Conservation (phyloP, 2,888 invertebrate species). For the Zele albiditarsus region DNA sequence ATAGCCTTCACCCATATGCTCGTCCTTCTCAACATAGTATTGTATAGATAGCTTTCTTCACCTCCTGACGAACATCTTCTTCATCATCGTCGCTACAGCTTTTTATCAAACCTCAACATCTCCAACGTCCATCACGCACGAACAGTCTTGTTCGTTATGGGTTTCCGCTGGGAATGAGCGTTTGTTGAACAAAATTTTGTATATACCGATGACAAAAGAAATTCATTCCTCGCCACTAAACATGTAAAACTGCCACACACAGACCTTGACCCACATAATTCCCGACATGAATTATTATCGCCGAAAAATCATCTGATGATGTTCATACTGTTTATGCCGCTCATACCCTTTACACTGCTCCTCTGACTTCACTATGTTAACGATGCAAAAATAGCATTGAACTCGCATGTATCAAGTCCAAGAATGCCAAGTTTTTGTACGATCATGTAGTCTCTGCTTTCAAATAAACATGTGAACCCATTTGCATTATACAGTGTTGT, state of each 20-base stretch:
- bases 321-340: not conserved
- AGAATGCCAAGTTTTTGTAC: no score
- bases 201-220: not conserved
- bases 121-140: slow-evolving; percentile 1
- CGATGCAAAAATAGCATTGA: not conserved
- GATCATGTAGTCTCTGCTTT: no score
- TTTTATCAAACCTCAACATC: slow-evolving; percentile 26
- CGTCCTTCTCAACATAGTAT: slow-evolving; percentile 59
- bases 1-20: slow-evolving; percentile 71
- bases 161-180: not conserved
- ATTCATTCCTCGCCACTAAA: not conserved
- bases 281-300: no score
- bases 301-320: no score
- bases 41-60: not conserved
- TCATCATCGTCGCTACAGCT: slow-evolving; percentile 14
- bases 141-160: not conserved
- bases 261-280: slow-evolving; percentile 33
- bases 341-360: not conserved
- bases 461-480: no score
- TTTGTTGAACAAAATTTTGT: not conserved
- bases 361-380: not conserved
- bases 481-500: no score
- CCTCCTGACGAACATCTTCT: slow-evolving; percentile 5
- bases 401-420: no score
- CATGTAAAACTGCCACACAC: not conserved